A percentile compares a stretch with the other conserved stretches of the same genome.
These are phyloP conservation scores for Polia nebulosa DNA, from an alignment of 2,888 invertebrate genomes.

Conservation along the genomic window DNA sequence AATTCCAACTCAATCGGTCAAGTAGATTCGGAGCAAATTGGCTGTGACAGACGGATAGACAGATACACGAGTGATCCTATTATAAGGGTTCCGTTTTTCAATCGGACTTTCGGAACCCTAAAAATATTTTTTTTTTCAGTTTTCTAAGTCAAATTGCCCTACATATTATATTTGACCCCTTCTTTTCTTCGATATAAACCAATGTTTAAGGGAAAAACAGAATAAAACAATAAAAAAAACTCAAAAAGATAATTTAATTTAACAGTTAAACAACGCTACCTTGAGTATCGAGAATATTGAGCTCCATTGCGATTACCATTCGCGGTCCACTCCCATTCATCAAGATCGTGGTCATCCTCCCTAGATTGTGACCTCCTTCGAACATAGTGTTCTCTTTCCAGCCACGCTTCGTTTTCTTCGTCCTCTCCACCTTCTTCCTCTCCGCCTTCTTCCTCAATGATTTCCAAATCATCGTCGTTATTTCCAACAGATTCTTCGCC, in stretches of 20 bases:
- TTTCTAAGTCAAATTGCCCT: neutral
- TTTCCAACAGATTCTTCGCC: conserved; percentile 71
- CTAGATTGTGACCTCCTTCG: conserved; percentile 72
- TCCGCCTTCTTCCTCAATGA: conserved; percentile 86
- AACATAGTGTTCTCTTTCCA: conserved; percentile 75
- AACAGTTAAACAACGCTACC: conserved; percentile 78
- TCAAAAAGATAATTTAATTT: conserved; percentile 71
- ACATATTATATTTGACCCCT: neutral
- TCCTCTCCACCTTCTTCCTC: conserved; percentile 87
- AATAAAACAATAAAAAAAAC: conserved; percentile 53
- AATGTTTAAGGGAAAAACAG: neutral
- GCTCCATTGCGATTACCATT: conserved; percentile 77
- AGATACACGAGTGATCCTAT: no score
- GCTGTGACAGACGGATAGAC: no score
- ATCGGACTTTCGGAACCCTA: no score
- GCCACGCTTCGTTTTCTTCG: conserved; percentile 83
- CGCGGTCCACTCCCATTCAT: conserved; percentile 89
- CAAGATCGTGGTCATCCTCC: conserved; percentile 82
- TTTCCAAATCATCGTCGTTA: conserved; percentile 81
- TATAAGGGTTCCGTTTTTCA: no score
- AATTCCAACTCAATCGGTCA: no score
- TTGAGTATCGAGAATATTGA: conserved; percentile 84
- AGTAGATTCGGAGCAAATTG: no score
- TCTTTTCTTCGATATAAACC: no score
- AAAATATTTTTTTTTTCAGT: no score